phyloP scores from a whole-genome alignment of 1,140 invertebrate species.

The Anoplolepis gracilipes region DNA sequence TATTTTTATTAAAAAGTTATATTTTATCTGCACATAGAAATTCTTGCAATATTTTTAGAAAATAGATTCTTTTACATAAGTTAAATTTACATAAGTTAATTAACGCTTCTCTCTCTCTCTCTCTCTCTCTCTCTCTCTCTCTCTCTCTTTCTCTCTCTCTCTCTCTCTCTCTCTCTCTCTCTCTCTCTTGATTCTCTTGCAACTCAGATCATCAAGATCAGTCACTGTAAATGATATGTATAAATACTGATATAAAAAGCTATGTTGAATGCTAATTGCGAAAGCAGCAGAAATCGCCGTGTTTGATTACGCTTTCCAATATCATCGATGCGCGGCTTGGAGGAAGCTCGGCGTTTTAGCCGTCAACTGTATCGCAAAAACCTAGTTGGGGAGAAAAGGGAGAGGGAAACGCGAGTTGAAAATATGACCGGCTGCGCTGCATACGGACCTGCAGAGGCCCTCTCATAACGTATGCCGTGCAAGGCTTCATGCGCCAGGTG shows the following conservation, averaged over 20 bases:
- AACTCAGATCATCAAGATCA: not conserved
- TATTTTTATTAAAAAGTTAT: not conserved
- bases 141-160: too few relatives aligned
- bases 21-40: not conserved
- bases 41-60: not conserved
- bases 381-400: too few relatives aligned
- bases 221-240: too few relatives aligned
- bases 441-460: slow-evolving; percentile 53
- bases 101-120: too few relatives aligned
- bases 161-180: too few relatives aligned
- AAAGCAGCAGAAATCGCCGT: slow-evolving; percentile 1
- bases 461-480: slow-evolving; percentile 74
- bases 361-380: slow-evolving; percentile 37
- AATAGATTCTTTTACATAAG: not conserved
- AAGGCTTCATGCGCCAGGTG: slow-evolving; percentile 73
- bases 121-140: too few relatives aligned
- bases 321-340: slow-evolving; percentile 9
- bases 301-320: slow-evolving; percentile 28
- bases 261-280: not conserved
- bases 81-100: not conserved
- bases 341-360: not conserved
- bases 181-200: not conserved
- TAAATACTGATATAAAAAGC: slow-evolving; percentile 1
- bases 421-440: slow-evolving; percentile 65
- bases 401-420: slow-evolving; percentile 32